Evolutionary conservation across 2,113 vertebrate species (phyloP), one percentile per base, ranked within the genome.

Genomic region (Opisthocomus hoazin): DNA sequence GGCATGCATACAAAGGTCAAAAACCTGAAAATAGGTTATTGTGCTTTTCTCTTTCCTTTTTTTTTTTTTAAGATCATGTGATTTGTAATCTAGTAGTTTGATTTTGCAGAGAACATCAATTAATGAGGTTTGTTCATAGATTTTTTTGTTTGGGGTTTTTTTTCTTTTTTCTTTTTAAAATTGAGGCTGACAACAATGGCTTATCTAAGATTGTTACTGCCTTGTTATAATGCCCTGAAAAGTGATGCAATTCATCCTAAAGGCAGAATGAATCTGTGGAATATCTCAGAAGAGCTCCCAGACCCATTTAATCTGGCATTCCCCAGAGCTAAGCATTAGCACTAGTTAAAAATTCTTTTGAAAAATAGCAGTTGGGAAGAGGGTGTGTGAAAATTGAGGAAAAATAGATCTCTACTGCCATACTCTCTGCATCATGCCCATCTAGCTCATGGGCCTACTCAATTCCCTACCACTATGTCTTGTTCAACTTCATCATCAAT

Each of bases 381-480:
- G 1, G 3, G 9, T 26, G 9, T 21, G 29, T 79, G 27, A 79
- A 84, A 92, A 79, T 7, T 64, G 30, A 91, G 34, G 36, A 87
- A 87, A 87, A 89, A 12, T 6, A 56, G 45, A 71, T 92, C 87
- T 86, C 34, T 60, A 2, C 32, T 48, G 34, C 27, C 6, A 51
- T 65, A 8, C 3, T 39, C 34, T 85, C 63, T 79, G 37, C 30
- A 46, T 8, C 2, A 2, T 58, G 24, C 48, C 60, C 21, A 60
- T 22, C 30, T 51, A 84, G 65, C 36, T 81, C 82, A 64, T 19
- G 53, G 80, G 54, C 74, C 48, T 68, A 68, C 77, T 88, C 86
- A 73, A 50, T 60, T 93, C 80, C 87, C 54, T 97, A 91, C n/a
- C 70, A 96, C 91, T 71, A 51, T 53, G 18, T 43, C 71, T 94